phyloP scores from a whole-genome alignment of 2,113 vertebrate genomes.

The Larimichthys polyactis region DNA sequence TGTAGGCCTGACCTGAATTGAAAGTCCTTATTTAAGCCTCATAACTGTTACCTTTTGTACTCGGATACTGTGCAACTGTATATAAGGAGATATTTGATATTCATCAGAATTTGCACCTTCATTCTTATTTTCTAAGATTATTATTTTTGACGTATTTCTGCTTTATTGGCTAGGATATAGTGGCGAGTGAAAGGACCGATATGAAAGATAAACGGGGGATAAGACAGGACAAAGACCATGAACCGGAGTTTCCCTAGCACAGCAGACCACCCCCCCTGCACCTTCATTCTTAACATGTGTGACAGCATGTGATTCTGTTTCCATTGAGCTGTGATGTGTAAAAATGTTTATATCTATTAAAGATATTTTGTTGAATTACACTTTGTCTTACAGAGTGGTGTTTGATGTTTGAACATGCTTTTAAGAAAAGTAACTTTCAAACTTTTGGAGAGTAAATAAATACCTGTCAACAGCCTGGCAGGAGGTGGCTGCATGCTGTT shows the following conservation, averaged over 20 bases:
- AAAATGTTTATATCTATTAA: constrained; percentile 85
- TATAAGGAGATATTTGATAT: constrained; percentile 70
- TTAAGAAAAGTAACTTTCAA: not conserved
- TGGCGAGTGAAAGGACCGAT: constrained; percentile 29
- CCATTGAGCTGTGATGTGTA: constrained; percentile 83
- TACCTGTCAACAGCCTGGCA: constrained; percentile 37
- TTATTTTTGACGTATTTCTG: constrained; percentile 64
- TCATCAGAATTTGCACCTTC: constrained; percentile 77
- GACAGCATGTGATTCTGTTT: constrained; percentile 80
- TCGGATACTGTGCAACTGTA: constrained; percentile 75
- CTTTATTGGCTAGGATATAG: constrained; percentile 55
- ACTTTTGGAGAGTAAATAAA: constrained; percentile 33
- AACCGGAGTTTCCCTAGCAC: constrained; percentile 46
- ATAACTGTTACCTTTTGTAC: constrained; percentile 67
- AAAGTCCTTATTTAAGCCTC: constrained; percentile 66
- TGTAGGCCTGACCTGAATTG: constrained; percentile 32
- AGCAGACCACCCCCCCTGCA: constrained; percentile 65
- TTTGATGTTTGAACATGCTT: not conserved
- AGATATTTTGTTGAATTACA: constrained; percentile 84
- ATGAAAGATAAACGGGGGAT: constrained; percentile 20
- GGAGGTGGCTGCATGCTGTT: constrained; percentile 43
- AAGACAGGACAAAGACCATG: constrained; percentile 31
- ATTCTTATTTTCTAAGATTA: constrained; percentile 70
- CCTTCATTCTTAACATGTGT: constrained; percentile 78
- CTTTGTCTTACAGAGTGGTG: constrained; percentile 12